phyloP scores from a whole-genome alignment of 2,888 invertebrate genomes.

The Pachycephus smyrnensis region DNA sequence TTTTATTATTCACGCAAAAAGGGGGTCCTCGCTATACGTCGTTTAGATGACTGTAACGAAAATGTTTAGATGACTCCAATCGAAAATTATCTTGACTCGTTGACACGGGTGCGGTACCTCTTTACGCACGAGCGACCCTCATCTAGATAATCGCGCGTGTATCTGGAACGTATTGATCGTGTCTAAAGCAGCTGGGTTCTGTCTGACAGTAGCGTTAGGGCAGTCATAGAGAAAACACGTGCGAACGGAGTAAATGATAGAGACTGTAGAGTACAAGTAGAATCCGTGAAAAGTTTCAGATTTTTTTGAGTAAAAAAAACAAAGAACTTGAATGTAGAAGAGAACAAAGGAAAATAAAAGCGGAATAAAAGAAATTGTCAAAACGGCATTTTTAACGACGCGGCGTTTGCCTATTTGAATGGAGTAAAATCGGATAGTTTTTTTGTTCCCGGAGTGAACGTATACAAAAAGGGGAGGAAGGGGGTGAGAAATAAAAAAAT shows the following conservation, averaged over 20 bases:
- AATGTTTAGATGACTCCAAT: neutral
- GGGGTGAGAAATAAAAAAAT: neutral
- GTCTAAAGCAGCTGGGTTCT: conserved; percentile 52
- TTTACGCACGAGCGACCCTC: conserved; percentile 8
- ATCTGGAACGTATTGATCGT: conserved; percentile 64
- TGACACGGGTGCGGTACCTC: neutral
- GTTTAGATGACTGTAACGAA: neutral
- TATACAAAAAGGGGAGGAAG: too few relatives aligned
- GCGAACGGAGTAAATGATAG: neutral
- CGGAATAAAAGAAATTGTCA: neutral
- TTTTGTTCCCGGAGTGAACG: too few relatives aligned
- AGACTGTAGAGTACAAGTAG: neutral
- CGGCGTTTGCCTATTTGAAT: neutral
- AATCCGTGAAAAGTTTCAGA: neutral
- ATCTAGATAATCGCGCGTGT: conserved; percentile 54
- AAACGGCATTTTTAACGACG: neutral
- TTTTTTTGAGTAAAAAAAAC: neutral
- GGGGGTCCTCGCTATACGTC: neutral
- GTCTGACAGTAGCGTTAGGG: conserved; percentile 60
- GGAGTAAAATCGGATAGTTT: neutral
- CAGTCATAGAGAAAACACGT: conserved; percentile 56
- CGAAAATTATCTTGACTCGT: neutral
- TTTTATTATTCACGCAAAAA: neutral
- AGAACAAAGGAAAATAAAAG: neutral
- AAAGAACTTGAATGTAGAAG: neutral